Base-by-base conservation (phyloP, 1,140 invertebrate genomes). In the Aphaenogaster floridana region DNA sequence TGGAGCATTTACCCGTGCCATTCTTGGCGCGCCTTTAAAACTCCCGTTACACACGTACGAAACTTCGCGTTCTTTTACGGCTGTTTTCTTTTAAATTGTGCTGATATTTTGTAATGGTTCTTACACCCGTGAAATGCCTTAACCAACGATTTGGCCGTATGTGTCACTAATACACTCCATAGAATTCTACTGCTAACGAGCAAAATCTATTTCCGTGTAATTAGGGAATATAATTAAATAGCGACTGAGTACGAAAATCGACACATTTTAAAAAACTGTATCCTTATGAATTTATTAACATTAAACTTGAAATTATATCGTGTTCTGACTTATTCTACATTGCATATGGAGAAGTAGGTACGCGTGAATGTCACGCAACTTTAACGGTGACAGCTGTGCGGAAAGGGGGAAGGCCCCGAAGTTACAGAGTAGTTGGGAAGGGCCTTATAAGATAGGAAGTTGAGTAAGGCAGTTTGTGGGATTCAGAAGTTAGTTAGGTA, bases 1-100 rank as follows among this genome's bases (percentile, higher is more conserved):
- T n/a, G 54, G 11, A 84, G 80, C 80, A 84, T 84, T 84, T 84
- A 84, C 80, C 69, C 80, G 80, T 42, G 69, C 80, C 80, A 84
- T 84, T 84, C 80, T 84, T 84, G 80, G 80, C 54, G 80, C 54
- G 80, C 80, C 69, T 84, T 76, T 84, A 84, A 83, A 84, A 84
- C 80, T 76, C 80, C 80, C 42, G 69, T 84, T 84, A 74, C 80
- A 84, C 80, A 84, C 80, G 69, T 84, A 84, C 80, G 42, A 84
- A 84, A 84, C 69, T 84, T 84, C 8, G 6, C 80, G 28, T 84
- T 84, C 80, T 61, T 76, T 76, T 84, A 84, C 28, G 69, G 54
- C 28, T 84, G 80, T 84, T 84, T 84, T 61, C 80, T 61, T 69
- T 74, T 76, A 84, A 84, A 84, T 84, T 63, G 80, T 69, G 42